These are phyloP conservation scores for Cistogaster globosa DNA, from an alignment of 2,888 invertebrate genomes.

Conservation along the genomic window DNA sequence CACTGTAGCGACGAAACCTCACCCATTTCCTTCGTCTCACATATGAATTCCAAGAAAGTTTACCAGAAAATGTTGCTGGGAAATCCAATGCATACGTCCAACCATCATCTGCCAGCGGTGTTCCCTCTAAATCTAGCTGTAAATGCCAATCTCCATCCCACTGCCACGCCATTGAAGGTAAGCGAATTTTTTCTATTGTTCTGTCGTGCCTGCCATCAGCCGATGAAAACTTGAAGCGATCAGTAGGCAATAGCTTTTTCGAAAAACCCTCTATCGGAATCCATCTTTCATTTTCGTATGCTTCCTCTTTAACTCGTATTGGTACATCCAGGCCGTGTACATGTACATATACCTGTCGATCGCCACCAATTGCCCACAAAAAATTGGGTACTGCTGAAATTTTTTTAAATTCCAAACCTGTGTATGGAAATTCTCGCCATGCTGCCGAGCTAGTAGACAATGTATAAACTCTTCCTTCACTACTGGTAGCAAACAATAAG, in stretches of 20 bases:
- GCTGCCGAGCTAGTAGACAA: slow-evolving; percentile 91
- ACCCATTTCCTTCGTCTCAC: slow-evolving; percentile 95
- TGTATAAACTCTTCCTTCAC: slow-evolving; percentile 94
- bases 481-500: slow-evolving; percentile 92
- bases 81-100: slow-evolving; percentile 98
- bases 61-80: slow-evolving; percentile 90
- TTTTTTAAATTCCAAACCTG: slow-evolving; percentile 94
- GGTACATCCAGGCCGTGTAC: slow-evolving; percentile 95
- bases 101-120: slow-evolving; percentile 94
- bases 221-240: slow-evolving; percentile 93
- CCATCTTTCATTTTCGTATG: slow-evolving; percentile 97
- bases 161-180: slow-evolving; percentile 97
- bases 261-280: slow-evolving; percentile 94
- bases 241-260: slow-evolving; percentile 92
- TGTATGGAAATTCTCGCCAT: slow-evolving; percentile 94
- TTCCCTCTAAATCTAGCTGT: slow-evolving; percentile 92
- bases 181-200: slow-evolving; percentile 90
- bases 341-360: slow-evolving; percentile 95
- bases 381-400: slow-evolving; percentile 92
- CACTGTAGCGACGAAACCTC: slow-evolving; percentile 92
- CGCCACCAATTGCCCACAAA: slow-evolving; percentile 96
- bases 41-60: slow-evolving; percentile 94
- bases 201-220: slow-evolving; percentile 91
- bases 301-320: slow-evolving; percentile 94
- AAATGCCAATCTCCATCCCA: slow-evolving; percentile 98